phyloP scores from a whole-genome alignment of 2,797 vertebrate species.

The Pelochelys cantorii region DNA sequence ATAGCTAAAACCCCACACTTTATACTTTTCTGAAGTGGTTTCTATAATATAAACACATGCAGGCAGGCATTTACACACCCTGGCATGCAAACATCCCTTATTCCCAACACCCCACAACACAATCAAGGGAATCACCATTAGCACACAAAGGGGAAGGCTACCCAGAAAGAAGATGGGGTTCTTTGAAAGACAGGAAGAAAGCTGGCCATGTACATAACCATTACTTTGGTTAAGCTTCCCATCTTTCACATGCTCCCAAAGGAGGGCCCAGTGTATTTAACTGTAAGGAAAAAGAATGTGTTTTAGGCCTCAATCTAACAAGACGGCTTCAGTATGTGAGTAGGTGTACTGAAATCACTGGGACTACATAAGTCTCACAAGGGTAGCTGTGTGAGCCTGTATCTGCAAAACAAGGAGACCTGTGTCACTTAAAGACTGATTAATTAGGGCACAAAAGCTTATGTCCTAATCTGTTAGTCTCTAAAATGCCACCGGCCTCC shows the following conservation, averaged over 20 bases:
- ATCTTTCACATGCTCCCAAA: slow-evolving; percentile 17
- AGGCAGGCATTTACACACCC: fast-evolving
- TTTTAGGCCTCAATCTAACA: slow-evolving; percentile 30
- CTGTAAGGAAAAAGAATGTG: slow-evolving; percentile 6
- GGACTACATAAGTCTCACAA: neutral
- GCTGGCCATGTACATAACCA: neutral
- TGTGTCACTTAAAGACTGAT: too few relatives aligned
- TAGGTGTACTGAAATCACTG: slow-evolving; percentile 32
- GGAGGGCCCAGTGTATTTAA: slow-evolving; percentile 11
- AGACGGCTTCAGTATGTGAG: slow-evolving; percentile 26
- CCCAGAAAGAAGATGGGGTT: neutral
- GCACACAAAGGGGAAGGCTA: neutral
- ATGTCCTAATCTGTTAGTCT: too few relatives aligned
- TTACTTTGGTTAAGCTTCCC: slow-evolving; percentile 1
- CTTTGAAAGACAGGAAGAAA: neutral
- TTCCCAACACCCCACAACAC: neutral
- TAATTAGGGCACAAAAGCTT: too few relatives aligned
- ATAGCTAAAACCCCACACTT: neutral
- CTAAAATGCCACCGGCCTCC: too few relatives aligned
- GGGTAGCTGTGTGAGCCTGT: too few relatives aligned
- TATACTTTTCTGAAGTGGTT: slow-evolving; percentile 20
- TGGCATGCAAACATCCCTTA: neutral
- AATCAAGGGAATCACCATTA: fast-evolving
- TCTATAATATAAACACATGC: neutral
- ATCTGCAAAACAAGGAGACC: too few relatives aligned